Base-by-base conservation (phyloP, 2,888 invertebrate genomes). In the Artemia sp. region DNA sequence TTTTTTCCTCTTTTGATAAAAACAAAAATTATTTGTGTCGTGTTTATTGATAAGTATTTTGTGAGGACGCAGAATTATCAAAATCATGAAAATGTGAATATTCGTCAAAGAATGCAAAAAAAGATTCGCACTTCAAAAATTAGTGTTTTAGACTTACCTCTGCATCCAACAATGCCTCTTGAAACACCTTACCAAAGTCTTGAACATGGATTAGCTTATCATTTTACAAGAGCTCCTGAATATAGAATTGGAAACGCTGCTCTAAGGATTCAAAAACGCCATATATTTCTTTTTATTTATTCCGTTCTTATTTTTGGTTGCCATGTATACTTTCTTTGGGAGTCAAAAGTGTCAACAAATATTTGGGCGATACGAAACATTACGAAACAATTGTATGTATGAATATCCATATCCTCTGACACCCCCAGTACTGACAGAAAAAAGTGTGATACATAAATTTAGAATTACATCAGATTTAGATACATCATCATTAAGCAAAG, bases 381-480 rank as follows among this genome's bases (percentile, higher is more conserved):
- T 58, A 10, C 24, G 11, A 58, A 10, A 58, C 64, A 58, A 10
- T 10, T 58, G 52, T n/a, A n/a, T 73, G 12, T 92, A 90, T 76
- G 92, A 94, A 77, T 78, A 1, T 67, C 91, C 90, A 52, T 96
- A 96, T 80, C 96, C 96, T 0, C 78, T 94, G 51, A 87, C 0
- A 6, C 76, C 82, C 50, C 87, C 92, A 0, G 77, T 86, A 10
- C 82, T 81, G 73, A 80, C 83, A 14, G 81, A 83, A 72, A 83
- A 84, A 72, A 81, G 85, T 74, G 78, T 86, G 12, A 84, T 85
- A 24, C 94, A 85, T 79, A 84, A 86, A 74, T 91, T 98, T 77
- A 93, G 88, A 14, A 86, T 96, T 74, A 88, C 97, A 69, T 87
- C 94, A 51, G 98, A 98, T 81, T 83, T 97, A 76, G 98, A 98